These are phyloP conservation scores for Dryas iulia DNA, from an alignment of 1,140 invertebrate species.

Conservation along the genomic window DNA sequence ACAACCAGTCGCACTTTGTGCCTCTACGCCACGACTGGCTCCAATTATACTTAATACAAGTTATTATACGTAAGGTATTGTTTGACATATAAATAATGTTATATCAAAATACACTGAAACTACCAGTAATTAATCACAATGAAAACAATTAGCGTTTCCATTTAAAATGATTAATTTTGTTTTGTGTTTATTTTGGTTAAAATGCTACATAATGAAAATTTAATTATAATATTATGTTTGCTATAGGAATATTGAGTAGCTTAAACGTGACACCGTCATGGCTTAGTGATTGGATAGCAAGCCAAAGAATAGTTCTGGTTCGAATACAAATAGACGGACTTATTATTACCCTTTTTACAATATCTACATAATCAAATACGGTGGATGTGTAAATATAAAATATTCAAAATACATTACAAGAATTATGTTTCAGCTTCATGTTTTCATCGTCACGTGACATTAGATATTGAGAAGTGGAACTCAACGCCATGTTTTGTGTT, in stretches of 20 bases:
- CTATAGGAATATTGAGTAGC: neutral
- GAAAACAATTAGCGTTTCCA: neutral
- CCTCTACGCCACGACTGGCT: neutral
- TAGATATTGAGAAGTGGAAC: no score
- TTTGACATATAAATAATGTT: neutral
- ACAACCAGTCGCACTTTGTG: no score
- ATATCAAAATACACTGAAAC: neutral
- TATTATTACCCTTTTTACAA: no score
- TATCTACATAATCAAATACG: no score
- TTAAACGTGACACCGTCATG: neutral
- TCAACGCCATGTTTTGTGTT: no score
- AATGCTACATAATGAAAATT: neutral
- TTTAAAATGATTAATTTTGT: conserved; percentile 6
- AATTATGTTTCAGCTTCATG: no score
- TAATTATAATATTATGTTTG: neutral
- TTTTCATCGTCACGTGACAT: no score
- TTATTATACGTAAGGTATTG: neutral
- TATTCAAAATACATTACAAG: no score
- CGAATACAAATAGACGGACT: no score
- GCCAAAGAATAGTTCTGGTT: no score
- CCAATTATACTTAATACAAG: neutral
- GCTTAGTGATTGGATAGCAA: no score
- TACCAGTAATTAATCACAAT: neutral
- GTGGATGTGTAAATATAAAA: no score
- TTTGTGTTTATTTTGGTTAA: neutral